Evolutionary conservation across 2,113 vertebrate genomes (phyloP).

Genomic region (Neogobius melanostomus): DNA sequence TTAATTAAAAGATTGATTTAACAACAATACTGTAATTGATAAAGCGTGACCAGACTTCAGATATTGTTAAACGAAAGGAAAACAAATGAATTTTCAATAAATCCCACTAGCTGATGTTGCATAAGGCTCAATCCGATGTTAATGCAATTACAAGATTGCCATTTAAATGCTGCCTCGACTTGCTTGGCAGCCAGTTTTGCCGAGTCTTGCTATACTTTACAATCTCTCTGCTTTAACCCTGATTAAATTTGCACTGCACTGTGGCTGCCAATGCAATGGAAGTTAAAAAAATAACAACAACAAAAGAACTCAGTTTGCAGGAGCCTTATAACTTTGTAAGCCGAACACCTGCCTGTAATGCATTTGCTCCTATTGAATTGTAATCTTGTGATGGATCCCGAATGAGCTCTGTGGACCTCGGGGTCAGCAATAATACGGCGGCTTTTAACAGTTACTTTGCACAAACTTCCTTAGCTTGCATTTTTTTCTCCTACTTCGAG

Average conservation of each 20-base stretch:
- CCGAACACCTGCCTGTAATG: conserved; percentile 8
- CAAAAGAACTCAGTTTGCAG: neutral
- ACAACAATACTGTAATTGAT: too few relatives aligned
- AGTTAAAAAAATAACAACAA: neutral
- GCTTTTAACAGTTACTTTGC: conserved; percentile 40
- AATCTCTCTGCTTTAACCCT: neutral
- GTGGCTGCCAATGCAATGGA: neutral
- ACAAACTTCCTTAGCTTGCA: conserved; percentile 47
- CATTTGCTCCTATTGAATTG: conserved; percentile 25
- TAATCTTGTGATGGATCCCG: conserved; percentile 28
- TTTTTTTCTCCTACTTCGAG: conserved; percentile 33
- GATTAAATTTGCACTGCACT: conserved; percentile 1
- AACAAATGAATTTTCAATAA: too few relatives aligned
- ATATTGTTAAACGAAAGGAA: too few relatives aligned
- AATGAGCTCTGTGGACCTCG: conserved; percentile 29
- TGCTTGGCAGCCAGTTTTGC: neutral
- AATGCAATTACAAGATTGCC: too few relatives aligned
- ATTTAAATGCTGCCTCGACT: neutral
- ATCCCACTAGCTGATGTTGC: too few relatives aligned
- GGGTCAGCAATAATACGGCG: conserved; percentile 15
- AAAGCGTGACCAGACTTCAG: too few relatives aligned
- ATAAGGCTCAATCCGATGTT: too few relatives aligned
- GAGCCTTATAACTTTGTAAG: neutral
- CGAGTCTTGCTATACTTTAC: neutral
- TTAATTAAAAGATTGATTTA: too few relatives aligned